Evolutionary conservation across 2,888 invertebrate species (phyloP), one percentile per base, ranked within the genome.

Genomic region (Oconnorella tubifera): DNA sequence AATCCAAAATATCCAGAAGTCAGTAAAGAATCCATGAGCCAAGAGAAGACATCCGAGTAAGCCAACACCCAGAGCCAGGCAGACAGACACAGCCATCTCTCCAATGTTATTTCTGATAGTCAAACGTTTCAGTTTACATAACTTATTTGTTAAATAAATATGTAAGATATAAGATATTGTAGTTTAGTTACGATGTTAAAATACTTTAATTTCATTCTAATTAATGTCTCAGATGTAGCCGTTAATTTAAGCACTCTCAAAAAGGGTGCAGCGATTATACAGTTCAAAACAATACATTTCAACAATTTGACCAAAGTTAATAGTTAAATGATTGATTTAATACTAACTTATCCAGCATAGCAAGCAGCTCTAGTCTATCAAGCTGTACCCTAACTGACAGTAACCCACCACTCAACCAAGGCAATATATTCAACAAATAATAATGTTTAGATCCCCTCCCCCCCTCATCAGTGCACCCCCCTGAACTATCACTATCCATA

Each of bases 1-100:
- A 82, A 99, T 94, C 78, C 95, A 85, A 81, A 98, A 92, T 23
- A 96, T 91, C 75, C 89, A 90, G 62, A 97, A 87, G 80, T 99
- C 98, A 75, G 88, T 88, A 83, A 93, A 98, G 80, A 94, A 90
- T 58, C 90, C 89, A 56, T 89, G 85, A 77, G 90, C 89, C 4
- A 97, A 84, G 33, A 96, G 87, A 68, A 89, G 84, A 0, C 92
- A 89, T 1, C 96, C 95, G 60, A 97, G 84, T 57, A 90, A 86
- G 1, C 93, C 90, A 1, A 98, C 96, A 71, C 88, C 81, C 33
- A 91, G 87, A 1, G 95, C 93, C 68, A 99, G 84, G 32, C 91
- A 76, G 68, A 93, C 89, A 23, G 93, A 90, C 59, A 92, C 82
- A 40, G 91, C 82, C 10, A 91, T 90, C 81, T 95, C 93, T 71